A percentile compares a stretch with the other conserved stretches of the same genome.
phyloP scores from a whole-genome alignment of 2,113 vertebrate species.

The Scomber colias region DNA sequence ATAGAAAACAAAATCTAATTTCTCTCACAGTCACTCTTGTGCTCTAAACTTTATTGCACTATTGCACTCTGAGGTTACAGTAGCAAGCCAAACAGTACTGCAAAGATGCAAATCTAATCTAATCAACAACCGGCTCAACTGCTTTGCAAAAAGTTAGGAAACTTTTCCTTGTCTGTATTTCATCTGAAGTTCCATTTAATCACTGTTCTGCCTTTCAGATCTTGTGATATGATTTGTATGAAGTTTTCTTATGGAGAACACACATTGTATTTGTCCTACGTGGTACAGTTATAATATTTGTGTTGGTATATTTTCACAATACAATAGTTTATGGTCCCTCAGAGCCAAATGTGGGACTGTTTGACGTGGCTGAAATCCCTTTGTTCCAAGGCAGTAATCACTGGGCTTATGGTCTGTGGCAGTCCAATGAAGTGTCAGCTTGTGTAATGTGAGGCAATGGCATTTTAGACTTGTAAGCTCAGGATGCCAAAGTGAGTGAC shows the following conservation, averaged over 20 bases:
- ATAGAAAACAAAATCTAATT: neutral
- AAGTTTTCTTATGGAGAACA: neutral
- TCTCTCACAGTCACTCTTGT: neutral
- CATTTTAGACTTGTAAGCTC: conserved; percentile 36
- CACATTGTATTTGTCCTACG: neutral
- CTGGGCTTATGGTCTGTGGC: conserved; percentile 47
- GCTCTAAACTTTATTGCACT: neutral
- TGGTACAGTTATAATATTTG: neutral
- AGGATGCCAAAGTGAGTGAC: conserved; percentile 39
- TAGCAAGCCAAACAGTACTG: neutral
- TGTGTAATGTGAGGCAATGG: conserved; percentile 46
- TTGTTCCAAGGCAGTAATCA: conserved; percentile 50
- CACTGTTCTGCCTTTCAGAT: neutral
- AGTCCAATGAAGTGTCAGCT: conserved; percentile 52
- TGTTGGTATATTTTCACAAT: conserved; percentile 19
- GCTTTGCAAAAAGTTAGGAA: neutral
- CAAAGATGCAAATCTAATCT: neutral
- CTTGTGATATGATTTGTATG: neutral
- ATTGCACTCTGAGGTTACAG: neutral
- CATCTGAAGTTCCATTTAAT: neutral
- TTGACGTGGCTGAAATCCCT: conserved; percentile 39
- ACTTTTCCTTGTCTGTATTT: neutral
- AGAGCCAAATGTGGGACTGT: conserved; percentile 14
- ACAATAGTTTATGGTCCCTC: conserved; percentile 32
- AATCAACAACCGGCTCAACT: neutral